Conservation (phyloP, 2,113 vertebrate species). For the Siniperca knerii region DNA sequence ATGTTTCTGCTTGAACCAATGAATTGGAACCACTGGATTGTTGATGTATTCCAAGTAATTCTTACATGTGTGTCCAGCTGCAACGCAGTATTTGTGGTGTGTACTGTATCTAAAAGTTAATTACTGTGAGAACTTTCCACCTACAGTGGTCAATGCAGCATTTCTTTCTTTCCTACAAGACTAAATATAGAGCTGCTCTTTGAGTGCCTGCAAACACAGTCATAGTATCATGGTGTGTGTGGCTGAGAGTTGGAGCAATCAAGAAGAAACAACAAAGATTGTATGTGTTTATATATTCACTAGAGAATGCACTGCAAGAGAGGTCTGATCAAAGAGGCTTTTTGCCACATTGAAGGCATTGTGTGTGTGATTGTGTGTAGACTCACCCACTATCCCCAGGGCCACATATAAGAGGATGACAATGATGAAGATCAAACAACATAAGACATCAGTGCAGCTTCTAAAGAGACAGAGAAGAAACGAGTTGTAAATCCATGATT, state of each 20-base stretch:
- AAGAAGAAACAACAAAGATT: background rate
- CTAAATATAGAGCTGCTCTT: background rate
- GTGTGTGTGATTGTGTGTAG: background rate
- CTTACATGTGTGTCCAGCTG: too few relatives aligned
- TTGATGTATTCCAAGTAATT: too few relatives aligned
- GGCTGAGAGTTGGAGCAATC: background rate
- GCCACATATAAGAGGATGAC: constrained; percentile 89
- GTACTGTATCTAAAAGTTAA: too few relatives aligned
- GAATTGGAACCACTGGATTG: too few relatives aligned
- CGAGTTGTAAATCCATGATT: background rate
- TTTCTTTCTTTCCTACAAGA: background rate
- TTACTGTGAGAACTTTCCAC: too few relatives aligned
- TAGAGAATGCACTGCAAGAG: constrained; percentile 7
- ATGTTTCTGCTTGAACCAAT: too few relatives aligned
- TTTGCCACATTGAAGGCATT: background rate
- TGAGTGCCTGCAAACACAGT: background rate
- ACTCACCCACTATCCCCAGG: constrained; percentile 93
- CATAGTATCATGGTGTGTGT: background rate
- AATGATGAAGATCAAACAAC: constrained; percentile 90
- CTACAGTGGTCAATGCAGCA: too few relatives aligned
- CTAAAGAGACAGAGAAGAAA: constrained; percentile 73
- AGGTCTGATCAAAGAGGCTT: constrained; percentile 7
- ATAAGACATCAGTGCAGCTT: constrained; percentile 90
- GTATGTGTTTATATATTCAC: background rate
- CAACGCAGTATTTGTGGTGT: too few relatives aligned